Evolutionary conservation across 2,113 vertebrate species (phyloP).

Genomic region (Dicerorhinus sumatrensis): DNA sequence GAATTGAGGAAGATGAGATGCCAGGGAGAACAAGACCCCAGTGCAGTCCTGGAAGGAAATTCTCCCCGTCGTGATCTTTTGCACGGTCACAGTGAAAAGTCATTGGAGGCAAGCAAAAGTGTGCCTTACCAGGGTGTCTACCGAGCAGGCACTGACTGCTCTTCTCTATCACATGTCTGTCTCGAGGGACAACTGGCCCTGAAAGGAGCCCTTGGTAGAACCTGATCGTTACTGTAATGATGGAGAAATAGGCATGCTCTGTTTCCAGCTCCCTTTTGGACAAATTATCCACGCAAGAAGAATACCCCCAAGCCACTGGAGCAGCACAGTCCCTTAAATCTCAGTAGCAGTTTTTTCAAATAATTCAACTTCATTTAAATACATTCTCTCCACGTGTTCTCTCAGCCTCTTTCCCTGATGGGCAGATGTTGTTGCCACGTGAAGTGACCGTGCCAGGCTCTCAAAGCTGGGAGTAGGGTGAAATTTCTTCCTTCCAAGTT

Average conservation of each 20-base stretch:
- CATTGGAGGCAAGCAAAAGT: accelerated
- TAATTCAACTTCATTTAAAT: too few species aligned
- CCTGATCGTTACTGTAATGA: accelerated
- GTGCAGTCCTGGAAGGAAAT: background rate
- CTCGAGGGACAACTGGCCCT: background rate
- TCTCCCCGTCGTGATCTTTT: accelerated
- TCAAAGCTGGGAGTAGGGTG: too few species aligned
- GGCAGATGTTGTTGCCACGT: accelerated
- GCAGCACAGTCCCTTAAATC: background rate
- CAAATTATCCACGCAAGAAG: background rate
- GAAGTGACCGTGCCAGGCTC: background rate
- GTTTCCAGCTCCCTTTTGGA: background rate
- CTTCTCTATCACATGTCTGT: too few species aligned
- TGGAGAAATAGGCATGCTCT: background rate
- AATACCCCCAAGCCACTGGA: background rate
- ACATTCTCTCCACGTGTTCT: background rate
- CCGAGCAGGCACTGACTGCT: accelerated
- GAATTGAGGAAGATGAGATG: too few species aligned
- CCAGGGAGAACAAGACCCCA: accelerated
- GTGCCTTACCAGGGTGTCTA: accelerated
- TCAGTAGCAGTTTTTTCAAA: background rate
- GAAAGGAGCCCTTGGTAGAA: too few species aligned
- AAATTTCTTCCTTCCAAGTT: background rate
- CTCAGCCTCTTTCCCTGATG: background rate
- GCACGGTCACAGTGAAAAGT: too few species aligned